Evolutionary conservation across 1,140 invertebrate species (phyloP).

Genomic region (Pseudachorutes palmiensis): DNA sequence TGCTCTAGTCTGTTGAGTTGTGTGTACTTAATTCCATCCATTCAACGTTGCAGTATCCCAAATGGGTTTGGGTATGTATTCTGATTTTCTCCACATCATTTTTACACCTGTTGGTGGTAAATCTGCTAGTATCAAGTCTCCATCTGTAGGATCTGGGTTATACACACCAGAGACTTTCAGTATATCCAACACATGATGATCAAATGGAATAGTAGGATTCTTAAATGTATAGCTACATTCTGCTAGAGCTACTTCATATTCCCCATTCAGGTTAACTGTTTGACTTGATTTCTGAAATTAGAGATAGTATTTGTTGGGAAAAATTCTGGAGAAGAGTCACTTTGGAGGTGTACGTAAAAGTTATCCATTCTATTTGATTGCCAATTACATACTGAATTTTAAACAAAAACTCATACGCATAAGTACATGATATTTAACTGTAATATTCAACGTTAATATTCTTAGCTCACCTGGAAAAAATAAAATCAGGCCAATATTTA

Average conservation of each 20-base stretch:
- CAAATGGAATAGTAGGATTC: neutral
- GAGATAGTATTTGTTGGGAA: slow-evolving; percentile 10
- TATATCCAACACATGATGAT: neutral
- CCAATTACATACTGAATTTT: neutral
- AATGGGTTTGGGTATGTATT: no score
- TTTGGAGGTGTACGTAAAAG: slow-evolving; percentile 7
- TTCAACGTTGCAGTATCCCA: no score
- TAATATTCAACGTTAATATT: no score
- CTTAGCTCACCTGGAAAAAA: no score
- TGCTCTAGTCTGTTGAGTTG: no score
- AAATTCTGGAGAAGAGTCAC: neutral
- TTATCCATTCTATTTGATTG: neutral
- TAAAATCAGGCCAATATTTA: no score
- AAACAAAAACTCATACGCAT: no score
- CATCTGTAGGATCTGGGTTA: neutral
- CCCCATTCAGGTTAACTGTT: neutral
- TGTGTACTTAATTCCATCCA: no score
- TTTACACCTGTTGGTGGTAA: no score
- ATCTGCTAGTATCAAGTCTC: no score
- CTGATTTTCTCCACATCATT: no score
- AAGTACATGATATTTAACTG: no score
- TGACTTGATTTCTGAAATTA: slow-evolving; percentile 1
- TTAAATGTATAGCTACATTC: slow-evolving; percentile 11
- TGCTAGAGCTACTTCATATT: slow-evolving; percentile 8
- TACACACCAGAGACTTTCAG: neutral